Evolutionary conservation across 2,888 invertebrate species (phyloP), one percentile per base, ranked within the genome.

Genomic region (Orgyia antiqua): DNA sequence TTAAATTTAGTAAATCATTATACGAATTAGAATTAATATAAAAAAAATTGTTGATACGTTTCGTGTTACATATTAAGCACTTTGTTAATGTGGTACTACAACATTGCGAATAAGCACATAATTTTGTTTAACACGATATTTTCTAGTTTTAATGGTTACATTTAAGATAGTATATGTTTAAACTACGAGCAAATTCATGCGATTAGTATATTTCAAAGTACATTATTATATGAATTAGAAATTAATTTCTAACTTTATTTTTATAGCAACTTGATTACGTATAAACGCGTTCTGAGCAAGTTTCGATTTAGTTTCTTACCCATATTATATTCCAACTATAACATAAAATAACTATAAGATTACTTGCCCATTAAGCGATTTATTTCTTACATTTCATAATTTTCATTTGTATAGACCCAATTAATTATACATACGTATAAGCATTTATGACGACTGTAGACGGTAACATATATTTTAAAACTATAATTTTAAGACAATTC

Each of bases 1-100:
- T 51, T 51, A 51, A 51, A 51, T 44, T 51, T 40, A 48, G 44
- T 40, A 25, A 39, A 42, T 39, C 41, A 31, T 13, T 50, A 33
- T 51, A 45, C 39, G 42, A 43, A 45, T 45, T 37, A 27, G 36
- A 18, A 42, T 53, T 44, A 52, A 36, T 35, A 39, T 41, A 27
- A 44, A 51, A 23, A 51, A 10, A 46, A 36, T 36, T 46, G 40
- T 52, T 50, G 33, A 46, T 36, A 28, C 31, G 31, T 39, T 32
- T 44, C 44, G 27, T 39, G 26, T 39, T 35, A 35, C 32, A 13
- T 39, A 33, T 36, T 36, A 26, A 36, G 35, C 40, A 41, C 35
- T 36, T 48, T 50, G 30, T 36, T 35, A 18, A 33, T 37, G 42
- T 39, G 41, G 39, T 48, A 43, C 31, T 47, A 43, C 24, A 30